Evolutionary conservation across 1,140 invertebrate genomes (phyloP).

Genomic region (Adoxophyes honmai): DNA sequence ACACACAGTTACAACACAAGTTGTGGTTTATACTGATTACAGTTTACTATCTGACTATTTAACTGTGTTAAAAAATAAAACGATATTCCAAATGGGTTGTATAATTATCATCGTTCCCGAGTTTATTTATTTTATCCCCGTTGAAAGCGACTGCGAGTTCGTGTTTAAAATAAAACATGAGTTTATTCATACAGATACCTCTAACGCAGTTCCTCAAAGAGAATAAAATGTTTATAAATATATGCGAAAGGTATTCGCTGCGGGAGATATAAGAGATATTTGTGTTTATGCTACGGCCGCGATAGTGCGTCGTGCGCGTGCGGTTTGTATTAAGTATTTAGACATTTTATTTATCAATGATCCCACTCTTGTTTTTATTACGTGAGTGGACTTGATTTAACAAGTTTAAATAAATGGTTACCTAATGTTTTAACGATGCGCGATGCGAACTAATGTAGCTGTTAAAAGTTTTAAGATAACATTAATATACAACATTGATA

Average conservation of each 20-base stretch:
- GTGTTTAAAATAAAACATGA: neutral
- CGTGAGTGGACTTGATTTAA: too few relatives aligned
- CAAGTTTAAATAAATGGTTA: too few relatives aligned
- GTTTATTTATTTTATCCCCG: neutral
- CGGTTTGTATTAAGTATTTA: conserved; percentile 12
- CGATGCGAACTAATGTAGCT: neutral
- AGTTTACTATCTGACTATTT: too few relatives aligned
- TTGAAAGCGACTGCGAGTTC: neutral
- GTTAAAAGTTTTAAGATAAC: neutral
- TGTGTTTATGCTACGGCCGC: conserved; percentile 6
- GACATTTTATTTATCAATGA: conserved; percentile 4
- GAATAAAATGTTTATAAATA: conserved; percentile 16
- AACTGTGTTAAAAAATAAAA: too few relatives aligned
- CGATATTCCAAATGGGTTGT: neutral
- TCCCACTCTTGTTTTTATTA: too few relatives aligned
- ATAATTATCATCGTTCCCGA: neutral
- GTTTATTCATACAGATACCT: conserved; percentile 6
- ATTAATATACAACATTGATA: too few relatives aligned
- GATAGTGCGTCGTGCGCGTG: neutral
- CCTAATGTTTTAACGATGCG: too few relatives aligned
- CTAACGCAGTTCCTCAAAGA: conserved; percentile 14
- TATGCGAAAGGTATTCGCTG: conserved; percentile 9
- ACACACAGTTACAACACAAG: too few relatives aligned
- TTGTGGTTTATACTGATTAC: too few relatives aligned
- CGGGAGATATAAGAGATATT: conserved; percentile 13